Conservation (phyloP, 2,113 vertebrate species). For the Archocentrus centrarchus region DNA sequence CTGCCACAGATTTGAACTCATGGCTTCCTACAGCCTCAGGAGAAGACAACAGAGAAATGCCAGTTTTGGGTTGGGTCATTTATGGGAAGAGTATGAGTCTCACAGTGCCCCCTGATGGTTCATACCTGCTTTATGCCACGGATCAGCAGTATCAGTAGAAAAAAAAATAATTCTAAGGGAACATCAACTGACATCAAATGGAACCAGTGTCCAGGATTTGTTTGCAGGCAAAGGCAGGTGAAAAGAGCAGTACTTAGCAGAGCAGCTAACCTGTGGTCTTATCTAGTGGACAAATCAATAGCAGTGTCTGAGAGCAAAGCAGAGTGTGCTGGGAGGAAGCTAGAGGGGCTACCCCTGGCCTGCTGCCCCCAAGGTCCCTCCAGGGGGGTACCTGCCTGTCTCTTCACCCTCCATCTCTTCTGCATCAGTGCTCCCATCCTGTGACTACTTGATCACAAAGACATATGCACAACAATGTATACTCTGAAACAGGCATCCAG, state of each 20-base stretch:
- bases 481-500: conserved; percentile 21
- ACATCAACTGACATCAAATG: conserved; percentile 54
- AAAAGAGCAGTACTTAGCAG: conserved; percentile 85
- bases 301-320: conserved; percentile 86
- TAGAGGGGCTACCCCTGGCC: conserved; percentile 84
- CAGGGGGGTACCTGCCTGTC: conserved; percentile 79
- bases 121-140: conserved; percentile 11
- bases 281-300: conserved; percentile 92
- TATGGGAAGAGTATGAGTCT: conserved; percentile 23
- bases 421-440: conserved; percentile 80
- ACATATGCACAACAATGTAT: conserved; percentile 26
- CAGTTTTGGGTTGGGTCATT: conserved; percentile 31
- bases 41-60: conserved; percentile 43
- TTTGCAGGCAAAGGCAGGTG: conserved; percentile 74
- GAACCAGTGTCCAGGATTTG: conserved; percentile 54
- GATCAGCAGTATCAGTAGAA: not conserved
- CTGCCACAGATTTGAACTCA: conserved; percentile 44
- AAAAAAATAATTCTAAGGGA: conserved; percentile 26
- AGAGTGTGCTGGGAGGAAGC: conserved; percentile 64
- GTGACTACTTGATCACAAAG: conserved; percentile 54
- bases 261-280: conserved; percentile 84
- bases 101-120: conserved; percentile 66
- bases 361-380: conserved; percentile 74
- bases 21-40: conserved; percentile 32
- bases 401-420: conserved; percentile 79